Conservation (phyloP, 2,888 invertebrate genomes). For the Drosophila eohydei region DNA sequence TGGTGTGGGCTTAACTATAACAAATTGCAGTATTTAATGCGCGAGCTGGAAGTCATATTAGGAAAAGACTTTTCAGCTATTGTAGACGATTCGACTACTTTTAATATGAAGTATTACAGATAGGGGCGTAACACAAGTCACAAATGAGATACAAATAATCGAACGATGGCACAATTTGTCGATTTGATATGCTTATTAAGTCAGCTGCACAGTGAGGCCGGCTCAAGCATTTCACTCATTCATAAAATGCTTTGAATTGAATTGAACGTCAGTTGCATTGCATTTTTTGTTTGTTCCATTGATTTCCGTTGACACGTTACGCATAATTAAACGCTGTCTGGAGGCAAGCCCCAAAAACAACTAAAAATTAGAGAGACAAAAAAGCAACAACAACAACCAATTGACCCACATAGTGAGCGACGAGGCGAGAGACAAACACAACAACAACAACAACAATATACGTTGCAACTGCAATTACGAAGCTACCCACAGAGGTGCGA, state of each 20-base stretch:
- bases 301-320: slow-evolving; percentile 66
- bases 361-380: slow-evolving; percentile 12
- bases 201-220: slow-evolving; percentile 18
- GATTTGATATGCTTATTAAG: slow-evolving; percentile 27
- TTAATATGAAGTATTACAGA: not conserved
- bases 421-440: slow-evolving; percentile 28
- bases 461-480: slow-evolving; percentile 38
- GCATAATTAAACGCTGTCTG: slow-evolving; percentile 77
- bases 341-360: slow-evolving; percentile 57
- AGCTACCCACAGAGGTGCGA: slow-evolving; percentile 62
- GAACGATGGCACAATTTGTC: slow-evolving; percentile 1
- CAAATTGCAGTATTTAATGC: slow-evolving; percentile 7
- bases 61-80: slow-evolving; percentile 1
- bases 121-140: slow-evolving; percentile 23
- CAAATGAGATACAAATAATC: slow-evolving; percentile 17
- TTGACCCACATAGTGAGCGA: slow-evolving; percentile 65
- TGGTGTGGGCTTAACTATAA: slow-evolving; percentile 20
- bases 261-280: slow-evolving; percentile 29
- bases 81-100: not conserved
- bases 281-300: slow-evolving; percentile 31
- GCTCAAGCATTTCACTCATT: slow-evolving; percentile 11
- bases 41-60: not conserved
- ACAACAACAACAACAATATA: slow-evolving; percentile 10
- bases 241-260: slow-evolving; percentile 28
- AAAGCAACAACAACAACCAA: slow-evolving; percentile 43